Percentiles rank a stretch among this genome's conserved stretches.
Evolutionary conservation across 2,797 vertebrate species (phyloP).

Genomic region (Dermochelys coriacea): DNA sequence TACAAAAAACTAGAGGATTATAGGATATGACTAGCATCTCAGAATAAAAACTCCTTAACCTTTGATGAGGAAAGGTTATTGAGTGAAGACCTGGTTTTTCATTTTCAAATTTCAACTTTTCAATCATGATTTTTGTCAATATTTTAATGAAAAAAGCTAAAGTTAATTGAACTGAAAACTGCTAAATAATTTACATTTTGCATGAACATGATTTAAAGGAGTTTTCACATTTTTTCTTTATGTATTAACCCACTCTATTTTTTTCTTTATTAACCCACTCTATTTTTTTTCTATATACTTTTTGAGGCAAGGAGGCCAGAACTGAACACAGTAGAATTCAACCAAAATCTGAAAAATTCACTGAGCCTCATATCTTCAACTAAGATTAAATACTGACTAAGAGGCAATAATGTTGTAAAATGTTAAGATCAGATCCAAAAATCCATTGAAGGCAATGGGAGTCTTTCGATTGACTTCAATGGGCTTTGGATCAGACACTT

Average conservation of each 20-base stretch:
- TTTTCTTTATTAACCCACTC: not conserved
- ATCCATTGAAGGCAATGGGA: not conserved
- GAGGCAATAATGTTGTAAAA: not conserved
- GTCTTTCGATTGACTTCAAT: not conserved
- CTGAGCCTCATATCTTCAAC: not conserved
- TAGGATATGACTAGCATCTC: not conserved
- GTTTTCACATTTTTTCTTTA: not conserved
- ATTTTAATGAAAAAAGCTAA: not conserved
- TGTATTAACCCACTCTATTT: not conserved
- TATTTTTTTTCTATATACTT: not conserved
- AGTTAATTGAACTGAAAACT: not conserved
- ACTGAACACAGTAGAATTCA: not conserved
- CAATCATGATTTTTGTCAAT: too few species aligned
- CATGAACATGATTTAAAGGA: not conserved
- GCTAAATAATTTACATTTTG: not conserved
- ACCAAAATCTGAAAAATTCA: not conserved
- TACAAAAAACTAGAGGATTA: not conserved
- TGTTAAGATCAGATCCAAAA: not conserved
- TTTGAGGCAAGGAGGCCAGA: not conserved
- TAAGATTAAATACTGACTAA: not conserved
- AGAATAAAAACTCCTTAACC: not conserved
- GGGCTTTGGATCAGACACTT: not conserved
- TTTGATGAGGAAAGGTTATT: not conserved
- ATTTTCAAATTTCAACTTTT: too few species aligned
- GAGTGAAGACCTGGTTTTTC: not conserved